Conservation (phyloP, 2,797 vertebrate species). For the Leptatherina wallacei region DNA sequence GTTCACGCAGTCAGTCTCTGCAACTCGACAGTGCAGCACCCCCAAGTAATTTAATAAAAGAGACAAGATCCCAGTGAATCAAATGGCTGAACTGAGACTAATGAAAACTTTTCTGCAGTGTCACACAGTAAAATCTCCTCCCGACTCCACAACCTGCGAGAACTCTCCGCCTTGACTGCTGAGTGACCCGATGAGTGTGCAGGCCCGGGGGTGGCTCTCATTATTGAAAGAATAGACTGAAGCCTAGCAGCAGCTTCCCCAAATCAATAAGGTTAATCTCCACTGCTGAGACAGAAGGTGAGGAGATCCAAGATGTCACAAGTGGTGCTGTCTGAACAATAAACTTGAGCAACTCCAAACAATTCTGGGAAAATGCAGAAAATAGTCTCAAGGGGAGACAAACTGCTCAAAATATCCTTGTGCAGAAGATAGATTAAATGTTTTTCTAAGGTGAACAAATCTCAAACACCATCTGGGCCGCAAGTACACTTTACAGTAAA, state of each 20-base stretch:
- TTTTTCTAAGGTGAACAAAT: background rate
- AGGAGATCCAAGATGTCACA: background rate
- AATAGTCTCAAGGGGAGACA: conserved; percentile 4
- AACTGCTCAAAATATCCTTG: background rate
- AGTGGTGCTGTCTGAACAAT: background rate
- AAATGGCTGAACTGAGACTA: background rate
- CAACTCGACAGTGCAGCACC: background rate
- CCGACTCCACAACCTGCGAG: background rate
- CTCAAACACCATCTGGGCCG: background rate
- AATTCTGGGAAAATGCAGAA: conserved; percentile 3
- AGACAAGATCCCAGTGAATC: background rate
- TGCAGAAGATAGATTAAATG: background rate
- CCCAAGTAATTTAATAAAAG: conserved; percentile 5
- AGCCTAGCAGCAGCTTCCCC: conserved; percentile 7
- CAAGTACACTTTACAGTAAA: background rate
- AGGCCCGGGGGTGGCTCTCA: conserved; percentile 5
- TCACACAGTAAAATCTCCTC: background rate
- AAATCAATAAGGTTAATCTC: conserved; percentile 58
- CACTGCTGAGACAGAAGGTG: conserved; percentile 27
- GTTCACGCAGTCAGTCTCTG: background rate
- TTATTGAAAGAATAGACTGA: conserved; percentile 55
- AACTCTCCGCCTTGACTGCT: conserved; percentile 26
- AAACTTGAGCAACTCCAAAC: conserved; percentile 7
- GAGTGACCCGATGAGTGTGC: conserved; percentile 16
- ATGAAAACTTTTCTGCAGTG: background rate